Percentiles rank a stretch among this genome's conserved stretches.
These are phyloP conservation scores for Lasioglossum calceatum DNA, from an alignment of 2,888 invertebrate species.

Conservation along the genomic window DNA sequence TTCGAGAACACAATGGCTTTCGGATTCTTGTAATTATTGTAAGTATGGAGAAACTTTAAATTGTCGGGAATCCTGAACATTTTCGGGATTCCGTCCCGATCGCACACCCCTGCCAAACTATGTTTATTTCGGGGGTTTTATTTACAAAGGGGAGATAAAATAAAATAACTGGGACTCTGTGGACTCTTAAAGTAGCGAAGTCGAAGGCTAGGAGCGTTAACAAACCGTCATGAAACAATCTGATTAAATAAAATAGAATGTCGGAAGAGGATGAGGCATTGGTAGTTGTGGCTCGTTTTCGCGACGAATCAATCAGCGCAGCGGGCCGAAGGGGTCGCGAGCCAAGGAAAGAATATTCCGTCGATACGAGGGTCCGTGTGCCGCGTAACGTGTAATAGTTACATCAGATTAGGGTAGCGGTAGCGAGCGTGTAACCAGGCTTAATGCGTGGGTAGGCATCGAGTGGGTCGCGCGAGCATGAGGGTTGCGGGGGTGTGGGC, in stretches of 20 bases:
- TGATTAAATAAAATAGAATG: not conserved
- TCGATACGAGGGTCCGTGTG: slow-evolving; percentile 48
- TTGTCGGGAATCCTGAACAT: too few species aligned
- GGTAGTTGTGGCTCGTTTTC: not conserved
- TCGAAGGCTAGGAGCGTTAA: not conserved
- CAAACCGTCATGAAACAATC: not conserved
- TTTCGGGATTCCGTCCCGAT: too few species aligned
- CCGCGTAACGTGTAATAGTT: slow-evolving; percentile 80
- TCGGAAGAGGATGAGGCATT: not conserved
- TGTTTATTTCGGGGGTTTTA: too few species aligned
- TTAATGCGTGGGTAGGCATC: slow-evolving; percentile 76
- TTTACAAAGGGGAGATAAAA: not conserved
- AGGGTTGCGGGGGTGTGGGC: slow-evolving; percentile 45
- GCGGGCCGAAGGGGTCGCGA: not conserved
- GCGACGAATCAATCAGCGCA: slow-evolving; percentile 34
- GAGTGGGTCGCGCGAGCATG: slow-evolving; percentile 41
- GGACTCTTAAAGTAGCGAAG: not conserved
- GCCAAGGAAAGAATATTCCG: slow-evolving; percentile 34
- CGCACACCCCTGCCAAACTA: too few species aligned
- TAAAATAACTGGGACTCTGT: not conserved
- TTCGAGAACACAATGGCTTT: too few species aligned
- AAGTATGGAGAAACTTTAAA: too few species aligned
- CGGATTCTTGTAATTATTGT: too few species aligned
- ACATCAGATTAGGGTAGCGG: slow-evolving; percentile 78
- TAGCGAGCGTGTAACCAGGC: slow-evolving; percentile 75